These are phyloP conservation scores for Danio choprae DNA, from an alignment of 2,797 vertebrate species.

Conservation along the genomic window DNA sequence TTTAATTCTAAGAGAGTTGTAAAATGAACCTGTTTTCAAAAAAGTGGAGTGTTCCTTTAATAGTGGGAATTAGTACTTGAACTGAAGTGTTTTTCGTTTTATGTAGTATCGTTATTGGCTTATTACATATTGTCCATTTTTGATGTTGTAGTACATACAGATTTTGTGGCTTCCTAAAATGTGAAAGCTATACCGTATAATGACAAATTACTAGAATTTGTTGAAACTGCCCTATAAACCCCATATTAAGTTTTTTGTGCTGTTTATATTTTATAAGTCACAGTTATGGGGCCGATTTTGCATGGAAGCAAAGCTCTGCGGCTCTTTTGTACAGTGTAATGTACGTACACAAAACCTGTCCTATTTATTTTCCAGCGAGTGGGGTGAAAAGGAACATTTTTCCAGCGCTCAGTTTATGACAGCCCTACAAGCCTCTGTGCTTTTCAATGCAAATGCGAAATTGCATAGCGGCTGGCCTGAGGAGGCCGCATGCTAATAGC, in stretches of 20 bases:
- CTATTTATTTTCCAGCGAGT: constrained; percentile 33
- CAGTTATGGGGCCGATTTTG: neutral
- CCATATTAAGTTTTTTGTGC: neutral
- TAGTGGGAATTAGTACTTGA: too few relatives aligned
- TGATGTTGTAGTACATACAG: too few relatives aligned
- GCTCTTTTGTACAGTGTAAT: constrained; percentile 32
- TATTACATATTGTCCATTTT: too few relatives aligned
- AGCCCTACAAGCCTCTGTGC: neutral
- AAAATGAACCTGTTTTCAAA: too few relatives aligned
- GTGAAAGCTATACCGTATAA: too few relatives aligned
- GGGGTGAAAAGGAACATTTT: constrained; percentile 16
- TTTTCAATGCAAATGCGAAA: constrained; percentile 42
- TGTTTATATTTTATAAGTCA: neutral
- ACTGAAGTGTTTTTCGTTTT: too few relatives aligned
- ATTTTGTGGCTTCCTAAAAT: too few relatives aligned
- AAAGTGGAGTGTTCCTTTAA: too few relatives aligned
- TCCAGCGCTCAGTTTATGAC: constrained; percentile 1
- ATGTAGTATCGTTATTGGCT: too few relatives aligned
- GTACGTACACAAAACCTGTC: constrained; percentile 28
- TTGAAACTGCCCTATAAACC: neutral
- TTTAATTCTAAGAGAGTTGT: too few relatives aligned
- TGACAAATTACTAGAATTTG: too few relatives aligned
- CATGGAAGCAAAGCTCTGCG: constrained; percentile 17
- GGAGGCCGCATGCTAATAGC: constrained; percentile 56
- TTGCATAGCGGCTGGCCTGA: constrained; percentile 51